Conservation (phyloP, 2,797 vertebrate genomes). For the Neostethus bicornis region DNA sequence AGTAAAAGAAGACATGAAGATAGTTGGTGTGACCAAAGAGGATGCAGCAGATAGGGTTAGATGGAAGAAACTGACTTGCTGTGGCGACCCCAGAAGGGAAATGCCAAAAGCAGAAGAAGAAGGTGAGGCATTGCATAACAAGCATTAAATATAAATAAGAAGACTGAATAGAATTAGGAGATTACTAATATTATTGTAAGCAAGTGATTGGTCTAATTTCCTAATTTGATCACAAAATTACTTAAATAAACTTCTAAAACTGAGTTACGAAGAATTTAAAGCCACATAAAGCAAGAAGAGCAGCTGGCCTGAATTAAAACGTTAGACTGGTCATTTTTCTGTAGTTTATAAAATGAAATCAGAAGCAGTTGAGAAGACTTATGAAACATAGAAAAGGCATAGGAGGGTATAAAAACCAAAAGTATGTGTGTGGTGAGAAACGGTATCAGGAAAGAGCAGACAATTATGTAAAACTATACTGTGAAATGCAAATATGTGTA, state of each 20-base stretch:
- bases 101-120: no score
- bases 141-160: not conserved
- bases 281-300: not conserved
- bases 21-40: no score
- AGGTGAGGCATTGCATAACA: not conserved
- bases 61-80: no score
- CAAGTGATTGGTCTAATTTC: not conserved
- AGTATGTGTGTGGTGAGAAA: not conserved
- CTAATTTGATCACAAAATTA: constrained; percentile 6
- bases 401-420: not conserved
- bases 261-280: not conserved
- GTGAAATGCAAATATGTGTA: constrained; percentile 45
- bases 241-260: constrained; percentile 1
- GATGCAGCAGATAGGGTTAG: no score
- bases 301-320: not conserved
- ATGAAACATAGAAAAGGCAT: not conserved
- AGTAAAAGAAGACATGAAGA: no score
- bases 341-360: not conserved
- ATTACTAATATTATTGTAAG: not conserved
- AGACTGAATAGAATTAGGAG: not conserved
- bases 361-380: not conserved
- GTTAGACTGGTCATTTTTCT: not conserved
- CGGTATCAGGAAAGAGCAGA: constrained; percentile 26
- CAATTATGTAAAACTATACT: constrained; percentile 48
- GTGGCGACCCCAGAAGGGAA: no score